These are phyloP conservation scores for Hepsetus odoe DNA, from an alignment of 2,113 vertebrate species.

Conservation along the genomic window DNA sequence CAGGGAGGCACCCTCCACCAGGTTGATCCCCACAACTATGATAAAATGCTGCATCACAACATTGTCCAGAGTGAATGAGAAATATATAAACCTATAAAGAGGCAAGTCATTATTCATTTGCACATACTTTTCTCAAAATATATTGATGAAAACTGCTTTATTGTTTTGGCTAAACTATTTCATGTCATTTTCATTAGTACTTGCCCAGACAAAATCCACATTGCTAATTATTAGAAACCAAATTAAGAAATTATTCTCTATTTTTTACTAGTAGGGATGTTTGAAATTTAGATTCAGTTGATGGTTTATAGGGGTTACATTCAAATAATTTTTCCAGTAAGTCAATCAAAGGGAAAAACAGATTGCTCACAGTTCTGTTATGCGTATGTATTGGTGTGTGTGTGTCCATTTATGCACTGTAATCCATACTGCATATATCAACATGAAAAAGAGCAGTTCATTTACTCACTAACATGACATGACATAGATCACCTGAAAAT, in stretches of 20 bases:
- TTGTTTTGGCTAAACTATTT: not conserved
- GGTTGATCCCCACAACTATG: slow-evolving; percentile 25
- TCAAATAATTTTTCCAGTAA: slow-evolving; percentile 12
- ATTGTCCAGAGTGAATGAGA: not conserved
- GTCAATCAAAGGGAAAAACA: slow-evolving; percentile 17
- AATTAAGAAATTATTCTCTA: not conserved
- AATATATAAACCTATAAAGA: not conserved
- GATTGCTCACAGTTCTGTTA: slow-evolving; percentile 39
- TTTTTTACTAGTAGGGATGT: slow-evolving; percentile 11
- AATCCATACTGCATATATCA: slow-evolving; percentile 29
- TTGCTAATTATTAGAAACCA: not conserved
- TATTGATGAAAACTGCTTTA: not conserved
- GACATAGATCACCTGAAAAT: slow-evolving; percentile 28
- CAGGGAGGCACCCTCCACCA: slow-evolving; percentile 21
- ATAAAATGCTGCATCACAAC: slow-evolving; percentile 27
- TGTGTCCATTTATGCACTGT: not conserved
- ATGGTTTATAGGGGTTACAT: slow-evolving; percentile 3
- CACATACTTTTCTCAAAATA: not conserved
- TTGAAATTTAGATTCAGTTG: slow-evolving; percentile 9
- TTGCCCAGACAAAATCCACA: slow-evolving; percentile 5
- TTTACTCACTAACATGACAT: slow-evolving; percentile 15
- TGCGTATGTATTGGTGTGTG: slow-evolving; percentile 24
- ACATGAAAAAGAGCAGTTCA: slow-evolving; percentile 36
- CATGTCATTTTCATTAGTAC: not conserved
- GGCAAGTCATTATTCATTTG: not conserved